Percentiles rank a stretch among this genome's conserved stretches.
Evolutionary conservation across 2,113 vertebrate genomes (phyloP).

Genomic region (Mastomys coucha): DNA sequence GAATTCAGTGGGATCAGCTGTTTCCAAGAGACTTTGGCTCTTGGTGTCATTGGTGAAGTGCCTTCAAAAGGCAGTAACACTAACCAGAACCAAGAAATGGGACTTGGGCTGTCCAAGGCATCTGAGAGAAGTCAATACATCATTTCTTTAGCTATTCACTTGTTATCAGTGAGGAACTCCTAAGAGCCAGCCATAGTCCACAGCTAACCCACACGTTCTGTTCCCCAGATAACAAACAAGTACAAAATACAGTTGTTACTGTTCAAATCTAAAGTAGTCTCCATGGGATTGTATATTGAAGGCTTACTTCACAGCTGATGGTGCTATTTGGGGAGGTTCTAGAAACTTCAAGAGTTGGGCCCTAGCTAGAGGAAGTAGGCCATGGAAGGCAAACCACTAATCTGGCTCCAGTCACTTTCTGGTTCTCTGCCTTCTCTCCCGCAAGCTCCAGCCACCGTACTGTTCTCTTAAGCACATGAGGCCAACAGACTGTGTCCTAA

Average conservation of each 20-base stretch:
- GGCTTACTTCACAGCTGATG: neutral
- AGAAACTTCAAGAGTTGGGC: neutral
- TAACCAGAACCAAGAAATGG: neutral
- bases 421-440: neutral
- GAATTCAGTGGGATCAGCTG: neutral
- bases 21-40: neutral
- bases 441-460: neutral
- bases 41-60: neutral
- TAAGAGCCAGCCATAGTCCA: neutral
- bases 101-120: neutral
- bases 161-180: neutral
- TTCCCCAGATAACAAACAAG: neutral
- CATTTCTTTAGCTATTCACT: neutral
- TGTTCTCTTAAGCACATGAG: neutral
- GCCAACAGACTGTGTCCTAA: neutral
- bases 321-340: neutral
- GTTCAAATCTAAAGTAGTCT: neutral
- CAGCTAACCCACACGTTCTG: neutral
- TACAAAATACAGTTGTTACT: neutral
- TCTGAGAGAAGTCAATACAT: neutral
- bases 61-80: neutral
- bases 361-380: neutral
- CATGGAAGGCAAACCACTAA: neutral
- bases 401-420: neutral
- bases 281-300: too few species aligned